Evolutionary conservation across 2,797 vertebrate genomes (phyloP), one percentile per base, ranked within the genome.

Genomic region (Hemibagrus guttatus): DNA sequence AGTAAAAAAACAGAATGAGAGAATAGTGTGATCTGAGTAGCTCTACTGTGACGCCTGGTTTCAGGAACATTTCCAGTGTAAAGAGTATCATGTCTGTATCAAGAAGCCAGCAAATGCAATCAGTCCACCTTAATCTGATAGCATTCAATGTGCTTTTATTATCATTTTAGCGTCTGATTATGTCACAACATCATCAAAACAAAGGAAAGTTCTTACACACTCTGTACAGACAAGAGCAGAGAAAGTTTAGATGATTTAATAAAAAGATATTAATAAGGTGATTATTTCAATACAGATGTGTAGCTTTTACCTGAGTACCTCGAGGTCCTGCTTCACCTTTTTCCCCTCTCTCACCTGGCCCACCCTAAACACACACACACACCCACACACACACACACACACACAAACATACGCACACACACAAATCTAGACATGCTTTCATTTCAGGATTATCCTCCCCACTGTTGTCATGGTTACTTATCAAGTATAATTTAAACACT

Each of bases 241-340:
- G 2, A 42, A 71, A 4, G n/a, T 28, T 26, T 71, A 71, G 23
- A 2, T 64, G 63, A 64, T 12, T 13, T 14, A 28, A 59, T 59
- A 59, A 59, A 59, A 56, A 56, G 3, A 56, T 58, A 58, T 58
- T 58, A 58, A 21, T 58, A 49, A 49, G 46, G 46, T 9, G 7
- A 49, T 49, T 49, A 9, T 49, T 49, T 49, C 7, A 49, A 8
- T 49, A 1, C 46, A 49, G 46, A 49, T 49, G 46, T 9, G 21
- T 89, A 23, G 14, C 1, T 12, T 35, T 78, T 96, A 99, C 98
- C 97, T 98, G 98, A 23, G 94, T 0, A 75, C 98, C 98, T 74
- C 95, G 94, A 80, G 94, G 92, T 49, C 98, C 98, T 1, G 88
- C 87, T 0, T 97, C 97, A 74, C 98, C 98, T 90, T 97, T 99